Evolutionary conservation across 2,888 invertebrate genomes (phyloP).

Genomic region (Stenolophus ochropezus): DNA sequence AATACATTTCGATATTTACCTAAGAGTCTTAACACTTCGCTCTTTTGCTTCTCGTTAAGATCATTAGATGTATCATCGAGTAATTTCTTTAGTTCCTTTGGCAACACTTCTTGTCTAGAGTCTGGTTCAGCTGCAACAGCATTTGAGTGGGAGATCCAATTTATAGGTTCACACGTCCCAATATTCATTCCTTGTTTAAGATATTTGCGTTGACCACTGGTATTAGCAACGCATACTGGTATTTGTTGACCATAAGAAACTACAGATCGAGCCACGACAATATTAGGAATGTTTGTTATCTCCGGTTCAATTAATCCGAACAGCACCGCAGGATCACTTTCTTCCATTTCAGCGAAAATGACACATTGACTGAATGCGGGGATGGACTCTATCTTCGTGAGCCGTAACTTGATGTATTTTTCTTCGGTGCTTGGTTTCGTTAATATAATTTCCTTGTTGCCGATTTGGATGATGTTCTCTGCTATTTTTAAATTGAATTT

Average conservation of each 20-base stretch:
- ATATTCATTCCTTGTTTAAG: neutral
- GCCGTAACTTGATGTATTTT: neutral
- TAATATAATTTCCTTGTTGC: neutral
- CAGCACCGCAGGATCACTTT: neutral
- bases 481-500: neutral
- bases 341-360: neutral
- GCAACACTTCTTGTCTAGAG: neutral
- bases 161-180: neutral
- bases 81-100: neutral
- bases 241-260: too few species aligned
- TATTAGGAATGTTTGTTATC: too few species aligned
- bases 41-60: too few species aligned
- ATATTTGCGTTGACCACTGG: neutral
- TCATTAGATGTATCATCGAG: neutral
- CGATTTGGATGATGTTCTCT: neutral
- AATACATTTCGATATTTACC: neutral
- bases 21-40: neutral
- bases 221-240: too few species aligned
- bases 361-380: neutral
- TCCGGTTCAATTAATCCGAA: neutral
- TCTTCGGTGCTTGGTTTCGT: neutral
- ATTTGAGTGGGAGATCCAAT: neutral
- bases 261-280: too few species aligned
- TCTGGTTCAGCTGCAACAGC: neutral
- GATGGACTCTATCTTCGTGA: neutral